These are phyloP conservation scores for Pheosia gnoma DNA, from an alignment of 2,888 invertebrate genomes.

Conservation along the genomic window DNA sequence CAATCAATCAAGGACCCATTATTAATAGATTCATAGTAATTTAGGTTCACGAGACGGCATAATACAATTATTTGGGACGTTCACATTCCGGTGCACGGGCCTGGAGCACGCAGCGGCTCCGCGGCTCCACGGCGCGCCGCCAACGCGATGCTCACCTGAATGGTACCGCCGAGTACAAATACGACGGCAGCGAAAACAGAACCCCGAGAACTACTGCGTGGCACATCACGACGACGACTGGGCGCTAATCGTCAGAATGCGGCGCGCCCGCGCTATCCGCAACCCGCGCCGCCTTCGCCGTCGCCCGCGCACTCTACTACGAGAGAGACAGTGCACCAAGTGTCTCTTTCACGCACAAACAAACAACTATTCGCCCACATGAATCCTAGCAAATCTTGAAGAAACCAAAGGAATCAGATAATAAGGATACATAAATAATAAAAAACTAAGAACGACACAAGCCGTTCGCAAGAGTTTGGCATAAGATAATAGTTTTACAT, in stretches of 20 bases:
- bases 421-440: not conserved
- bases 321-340: constrained; percentile 22
- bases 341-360: constrained; percentile 23
- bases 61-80: constrained; percentile 4
- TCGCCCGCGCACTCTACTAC: constrained; percentile 13
- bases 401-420: not conserved
- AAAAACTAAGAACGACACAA: not conserved
- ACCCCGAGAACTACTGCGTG: constrained; percentile 77
- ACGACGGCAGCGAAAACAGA: constrained; percentile 74
- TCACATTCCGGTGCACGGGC: constrained; percentile 11
- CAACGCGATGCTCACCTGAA: constrained; percentile 67
- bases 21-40: not conserved
- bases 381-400: not conserved
- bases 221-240: constrained; percentile 65
- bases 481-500: too few relatives aligned
- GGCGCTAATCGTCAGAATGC: constrained; percentile 11
- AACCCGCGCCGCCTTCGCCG: constrained; percentile 12
- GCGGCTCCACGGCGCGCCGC: constrained; percentile 10
- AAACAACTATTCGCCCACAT: constrained; percentile 11
- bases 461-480: too few relatives aligned
- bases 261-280: constrained; percentile 25
- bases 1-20: not conserved
- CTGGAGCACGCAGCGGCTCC: constrained; percentile 10
- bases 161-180: constrained; percentile 73
- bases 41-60: constrained; percentile 1